Percentiles rank a stretch among this genome's conserved stretches.
Evolutionary conservation across 2,888 invertebrate genomes (phyloP).

Genomic region (Axea sp.): DNA sequence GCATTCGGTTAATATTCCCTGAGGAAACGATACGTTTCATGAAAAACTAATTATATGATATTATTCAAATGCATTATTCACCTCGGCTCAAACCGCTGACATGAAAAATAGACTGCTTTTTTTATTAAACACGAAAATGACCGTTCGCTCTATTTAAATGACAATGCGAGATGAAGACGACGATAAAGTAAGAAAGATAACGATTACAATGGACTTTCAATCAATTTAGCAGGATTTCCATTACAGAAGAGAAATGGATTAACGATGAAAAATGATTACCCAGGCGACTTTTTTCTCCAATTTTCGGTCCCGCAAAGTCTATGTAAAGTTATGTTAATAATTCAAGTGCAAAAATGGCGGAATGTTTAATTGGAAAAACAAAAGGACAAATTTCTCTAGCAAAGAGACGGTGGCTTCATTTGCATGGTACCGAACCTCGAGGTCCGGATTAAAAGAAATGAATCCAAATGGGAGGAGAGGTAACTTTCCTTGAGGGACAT

Average conservation of each 20-base stretch:
- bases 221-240: too few species aligned
- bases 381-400: constrained; percentile 27
- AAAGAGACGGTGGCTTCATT: constrained; percentile 40
- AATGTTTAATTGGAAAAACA: constrained; percentile 27
- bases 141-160: too few species aligned
- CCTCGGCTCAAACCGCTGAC: too few species aligned
- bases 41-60: too few species aligned
- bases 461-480: constrained; percentile 12
- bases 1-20: constrained; percentile 19
- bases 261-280: neutral
- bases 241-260: too few species aligned
- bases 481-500: neutral
- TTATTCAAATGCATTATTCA: too few species aligned
- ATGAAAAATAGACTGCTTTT: too few species aligned
- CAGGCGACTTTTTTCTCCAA: neutral
- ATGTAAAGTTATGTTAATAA: constrained; percentile 43
- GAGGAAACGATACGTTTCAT: neutral
- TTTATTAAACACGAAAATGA: too few species aligned
- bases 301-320: constrained; percentile 3
- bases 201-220: too few species aligned
- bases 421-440: constrained; percentile 30
- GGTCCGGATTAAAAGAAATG: constrained; percentile 21
- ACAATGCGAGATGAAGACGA: too few species aligned
- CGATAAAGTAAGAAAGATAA: too few species aligned
- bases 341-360: constrained; percentile 10